Evolutionary conservation across 2,888 invertebrate species (phyloP).

Genomic region (Latrodectus elegans): DNA sequence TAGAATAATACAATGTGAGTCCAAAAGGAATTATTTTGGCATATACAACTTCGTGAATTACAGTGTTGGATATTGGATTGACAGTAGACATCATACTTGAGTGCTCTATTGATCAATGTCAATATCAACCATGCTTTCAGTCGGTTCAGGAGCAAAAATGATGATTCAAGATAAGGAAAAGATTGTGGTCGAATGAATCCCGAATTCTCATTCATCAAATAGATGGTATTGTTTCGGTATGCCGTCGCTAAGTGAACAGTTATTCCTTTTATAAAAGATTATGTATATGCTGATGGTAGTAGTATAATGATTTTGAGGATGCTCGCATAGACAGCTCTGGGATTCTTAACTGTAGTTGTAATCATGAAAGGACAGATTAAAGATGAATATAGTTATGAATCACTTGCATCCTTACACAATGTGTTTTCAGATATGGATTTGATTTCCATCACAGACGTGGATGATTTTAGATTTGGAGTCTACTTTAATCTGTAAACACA

Average conservation of each 20-base stretch:
- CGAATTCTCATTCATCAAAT: background rate
- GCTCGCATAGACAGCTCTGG: background rate
- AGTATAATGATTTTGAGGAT: background rate
- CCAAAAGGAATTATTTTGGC: too few relatives aligned
- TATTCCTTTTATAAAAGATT: background rate
- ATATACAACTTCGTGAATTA: too few relatives aligned
- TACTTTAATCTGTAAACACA: too few relatives aligned
- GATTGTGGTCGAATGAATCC: background rate
- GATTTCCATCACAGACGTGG: too few relatives aligned
- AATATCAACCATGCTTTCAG: too few relatives aligned
- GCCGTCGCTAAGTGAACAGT: background rate
- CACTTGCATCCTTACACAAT: too few relatives aligned
- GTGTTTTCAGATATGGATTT: too few relatives aligned
- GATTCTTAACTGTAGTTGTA: background rate
- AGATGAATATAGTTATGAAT: background rate
- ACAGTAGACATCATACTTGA: too few relatives aligned
- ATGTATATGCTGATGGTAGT: background rate
- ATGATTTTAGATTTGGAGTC: too few relatives aligned
- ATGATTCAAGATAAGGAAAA: background rate
- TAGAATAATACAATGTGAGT: too few relatives aligned
- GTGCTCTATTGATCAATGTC: too few relatives aligned
- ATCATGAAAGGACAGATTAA: background rate
- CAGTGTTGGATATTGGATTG: too few relatives aligned
- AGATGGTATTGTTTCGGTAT: background rate
- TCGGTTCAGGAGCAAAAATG: background rate